Conservation (phyloP, 2,888 invertebrate species). For the Drosophila limbata region DNA sequence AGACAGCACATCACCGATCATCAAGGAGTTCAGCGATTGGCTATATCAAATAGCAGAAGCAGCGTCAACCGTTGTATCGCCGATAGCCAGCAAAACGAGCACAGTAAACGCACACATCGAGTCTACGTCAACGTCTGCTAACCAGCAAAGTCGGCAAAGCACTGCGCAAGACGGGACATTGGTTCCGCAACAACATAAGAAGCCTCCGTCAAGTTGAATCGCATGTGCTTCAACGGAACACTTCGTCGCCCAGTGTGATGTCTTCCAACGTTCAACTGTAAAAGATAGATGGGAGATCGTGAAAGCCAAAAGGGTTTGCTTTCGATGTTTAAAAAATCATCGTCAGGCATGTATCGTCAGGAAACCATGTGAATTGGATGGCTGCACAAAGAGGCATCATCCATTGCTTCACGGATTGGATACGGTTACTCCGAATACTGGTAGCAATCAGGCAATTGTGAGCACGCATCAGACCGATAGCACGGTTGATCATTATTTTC, state of each 20-base stretch:
- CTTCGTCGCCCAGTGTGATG: not conserved
- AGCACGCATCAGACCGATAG: not conserved
- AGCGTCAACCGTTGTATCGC: not conserved
- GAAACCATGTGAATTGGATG: not conserved
- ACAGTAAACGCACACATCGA: not conserved
- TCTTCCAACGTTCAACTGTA: not conserved
- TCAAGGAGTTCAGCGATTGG: conserved; percentile 1
- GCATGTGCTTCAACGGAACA: not conserved
- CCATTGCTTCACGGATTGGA: not conserved
- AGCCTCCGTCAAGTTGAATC: no score
- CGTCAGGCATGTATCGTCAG: no score
- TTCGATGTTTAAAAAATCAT: not conserved
- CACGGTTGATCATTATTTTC: not conserved
- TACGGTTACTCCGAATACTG: not conserved
- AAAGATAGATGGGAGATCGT: not conserved
- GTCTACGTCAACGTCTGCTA: not conserved
- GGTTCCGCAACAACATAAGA: not conserved
- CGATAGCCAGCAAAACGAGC: not conserved
- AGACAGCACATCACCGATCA: not conserved
- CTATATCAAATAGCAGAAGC: conserved; percentile 2
- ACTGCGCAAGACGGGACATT: no score
- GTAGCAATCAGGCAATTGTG: not conserved
- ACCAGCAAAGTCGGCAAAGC: not conserved
- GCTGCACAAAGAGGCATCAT: not conserved
- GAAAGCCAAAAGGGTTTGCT: not conserved